phyloP scores from a whole-genome alignment of 2,888 invertebrate genomes.

The Pogonocherus hispidulus region DNA sequence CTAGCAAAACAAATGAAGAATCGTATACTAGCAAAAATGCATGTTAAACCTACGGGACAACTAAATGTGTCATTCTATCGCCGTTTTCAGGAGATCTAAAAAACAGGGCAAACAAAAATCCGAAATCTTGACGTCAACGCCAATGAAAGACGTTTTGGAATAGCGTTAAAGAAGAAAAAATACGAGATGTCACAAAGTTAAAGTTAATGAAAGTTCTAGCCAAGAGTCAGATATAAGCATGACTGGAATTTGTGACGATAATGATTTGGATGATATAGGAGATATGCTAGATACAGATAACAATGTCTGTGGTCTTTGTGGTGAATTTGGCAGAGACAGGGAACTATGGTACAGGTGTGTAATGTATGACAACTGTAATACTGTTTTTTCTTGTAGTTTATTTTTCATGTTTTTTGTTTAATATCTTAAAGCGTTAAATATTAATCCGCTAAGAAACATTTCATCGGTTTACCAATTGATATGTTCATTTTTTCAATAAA shows the following conservation, averaged over 20 bases:
- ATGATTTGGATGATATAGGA: background rate
- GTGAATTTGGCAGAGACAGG: constrained; percentile 17
- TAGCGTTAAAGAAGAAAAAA: constrained; percentile 17
- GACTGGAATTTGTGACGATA: background rate
- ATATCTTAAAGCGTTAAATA: background rate
- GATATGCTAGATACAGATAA: constrained; percentile 19
- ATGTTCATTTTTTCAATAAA: constrained; percentile 1
- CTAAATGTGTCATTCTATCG: constrained; percentile 8
- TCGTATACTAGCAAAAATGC: too few species aligned
- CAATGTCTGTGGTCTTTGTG: constrained; percentile 18
- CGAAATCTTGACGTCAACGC: too few species aligned
- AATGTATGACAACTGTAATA: constrained; percentile 2
- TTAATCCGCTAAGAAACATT: constrained; percentile 1
- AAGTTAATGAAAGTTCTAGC: constrained; percentile 16
- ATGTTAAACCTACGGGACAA: constrained; percentile 1
- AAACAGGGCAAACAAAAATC: constrained; percentile 13
- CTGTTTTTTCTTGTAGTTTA: background rate
- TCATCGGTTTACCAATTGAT: background rate
- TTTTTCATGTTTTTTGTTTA: background rate
- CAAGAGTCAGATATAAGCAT: constrained; percentile 12
- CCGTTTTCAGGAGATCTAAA: constrained; percentile 20
- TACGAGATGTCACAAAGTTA: background rate
- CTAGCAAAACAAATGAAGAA: background rate
- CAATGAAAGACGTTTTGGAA: constrained; percentile 15
- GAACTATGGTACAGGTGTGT: background rate